Conservation (phyloP, 2,797 vertebrate genomes). For the Limnodromus scolopaceus region DNA sequence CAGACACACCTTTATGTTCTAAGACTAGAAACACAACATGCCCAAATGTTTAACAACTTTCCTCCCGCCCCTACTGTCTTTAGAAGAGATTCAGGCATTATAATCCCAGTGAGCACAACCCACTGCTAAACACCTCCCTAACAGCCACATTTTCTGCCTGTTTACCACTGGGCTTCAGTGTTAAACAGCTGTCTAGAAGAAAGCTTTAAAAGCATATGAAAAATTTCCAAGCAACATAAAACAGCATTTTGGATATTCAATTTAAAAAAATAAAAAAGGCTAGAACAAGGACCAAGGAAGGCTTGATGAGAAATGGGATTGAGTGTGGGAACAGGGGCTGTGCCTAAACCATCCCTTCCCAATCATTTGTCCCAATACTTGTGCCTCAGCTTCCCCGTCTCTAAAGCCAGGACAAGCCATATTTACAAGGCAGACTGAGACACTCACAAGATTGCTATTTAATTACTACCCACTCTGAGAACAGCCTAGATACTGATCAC, state of each 20-base stretch:
- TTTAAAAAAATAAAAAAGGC: not conserved
- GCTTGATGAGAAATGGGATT: not conserved
- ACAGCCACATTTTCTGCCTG: not conserved
- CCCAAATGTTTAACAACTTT: not conserved
- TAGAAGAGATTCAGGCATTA: not conserved
- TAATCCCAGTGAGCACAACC: not conserved
- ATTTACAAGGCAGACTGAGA: not conserved
- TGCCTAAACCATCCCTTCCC: not conserved
- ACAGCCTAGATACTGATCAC: not conserved
- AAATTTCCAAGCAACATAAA: not conserved
- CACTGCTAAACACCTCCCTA: not conserved
- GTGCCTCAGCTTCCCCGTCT: not conserved
- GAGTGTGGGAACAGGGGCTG: not conserved
- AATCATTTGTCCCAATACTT: not conserved
- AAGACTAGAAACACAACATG: not conserved
- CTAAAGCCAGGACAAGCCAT: not conserved
- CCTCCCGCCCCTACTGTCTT: accelerated
- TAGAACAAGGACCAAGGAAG: not conserved
- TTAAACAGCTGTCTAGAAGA: not conserved
- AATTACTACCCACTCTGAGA: not conserved
- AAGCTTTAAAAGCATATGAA: not conserved
- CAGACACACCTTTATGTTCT: not conserved
- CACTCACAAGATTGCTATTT: not conserved
- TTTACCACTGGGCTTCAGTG: not conserved
- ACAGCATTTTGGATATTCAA: not conserved